phyloP scores from a whole-genome alignment of 2,113 vertebrate genomes.

The Amblyopsis rosae region DNA sequence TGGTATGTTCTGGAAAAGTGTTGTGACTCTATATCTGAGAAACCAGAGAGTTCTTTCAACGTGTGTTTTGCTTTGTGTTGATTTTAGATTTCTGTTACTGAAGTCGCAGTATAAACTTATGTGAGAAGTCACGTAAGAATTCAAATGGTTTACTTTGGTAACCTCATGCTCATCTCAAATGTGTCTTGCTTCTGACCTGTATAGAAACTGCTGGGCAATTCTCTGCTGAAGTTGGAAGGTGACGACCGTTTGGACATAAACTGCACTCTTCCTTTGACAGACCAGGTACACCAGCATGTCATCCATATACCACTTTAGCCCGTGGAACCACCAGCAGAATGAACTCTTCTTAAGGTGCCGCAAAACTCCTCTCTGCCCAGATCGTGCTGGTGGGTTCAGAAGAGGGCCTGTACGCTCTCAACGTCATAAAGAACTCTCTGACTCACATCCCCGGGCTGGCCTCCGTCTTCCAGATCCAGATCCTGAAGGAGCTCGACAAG shows the following conservation, averaged over 20 bases:
- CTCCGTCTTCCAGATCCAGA: slow-evolving; percentile 96
- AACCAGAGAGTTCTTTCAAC: not conserved
- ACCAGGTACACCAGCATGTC: slow-evolving; percentile 82
- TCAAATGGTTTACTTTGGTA: slow-evolving; percentile 3
- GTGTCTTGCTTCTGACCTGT: slow-evolving; percentile 10
- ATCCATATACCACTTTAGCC: too few species aligned
- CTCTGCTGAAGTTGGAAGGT: slow-evolving; percentile 94
- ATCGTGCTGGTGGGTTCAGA: slow-evolving; percentile 96
- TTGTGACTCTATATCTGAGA: not conserved
- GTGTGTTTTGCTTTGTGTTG: not conserved
- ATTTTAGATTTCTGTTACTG: too few species aligned
- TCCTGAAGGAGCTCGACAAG: slow-evolving; percentile 96
- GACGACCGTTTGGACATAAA: slow-evolving; percentile 98
- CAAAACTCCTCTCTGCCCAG: slow-evolving; percentile 59
- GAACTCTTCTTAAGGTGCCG: not conserved
- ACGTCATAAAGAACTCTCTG: slow-evolving; percentile 96
- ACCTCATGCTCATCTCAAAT: slow-evolving; percentile 2
- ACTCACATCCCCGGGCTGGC: slow-evolving; percentile 93
- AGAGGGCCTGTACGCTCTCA: slow-evolving; percentile 95
- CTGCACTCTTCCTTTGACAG: slow-evolving; percentile 96
- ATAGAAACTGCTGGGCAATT: slow-evolving; percentile 97
- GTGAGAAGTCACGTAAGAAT: too few species aligned
- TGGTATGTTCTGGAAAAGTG: not conserved
- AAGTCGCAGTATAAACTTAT: too few species aligned
- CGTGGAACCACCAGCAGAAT: too few species aligned